Evolutionary conservation across 2,113 vertebrate genomes (phyloP), one percentile per base, ranked within the genome.

Genomic region (Dasyurus viverrinus): DNA sequence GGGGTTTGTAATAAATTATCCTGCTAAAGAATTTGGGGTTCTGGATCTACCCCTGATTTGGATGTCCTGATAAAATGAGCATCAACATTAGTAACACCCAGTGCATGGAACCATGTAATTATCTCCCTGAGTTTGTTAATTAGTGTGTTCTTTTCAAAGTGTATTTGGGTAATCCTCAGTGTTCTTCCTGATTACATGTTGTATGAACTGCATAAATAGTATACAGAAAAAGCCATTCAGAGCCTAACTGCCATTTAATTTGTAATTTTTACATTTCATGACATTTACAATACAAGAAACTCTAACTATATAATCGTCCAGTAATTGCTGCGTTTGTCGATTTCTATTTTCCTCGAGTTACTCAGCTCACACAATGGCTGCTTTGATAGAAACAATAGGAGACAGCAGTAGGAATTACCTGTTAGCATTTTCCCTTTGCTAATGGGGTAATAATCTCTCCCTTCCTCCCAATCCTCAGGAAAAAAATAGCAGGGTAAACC

Each of bases 221-320:
- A 94, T 97, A 94, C 93, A 95, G 90, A 93, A 94, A 57, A 89
- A 96, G 94, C 96, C 60, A 94, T 93, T 98, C 54, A 92, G 93
- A 98, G 95, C 96, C 93, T 93, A 96, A 95, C 97, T 98, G 93
- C 96, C 93, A 76, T 95, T 97, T 98, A 97, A 98, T 98, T 98
- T 94, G 93, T 95, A 98, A 95, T 92, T 98, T 98, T 98, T 97
- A 90, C 9, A 90, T 95, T 90, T 92, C 89, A 96, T 94, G 89
- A 89, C 98, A 97, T 96, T 97, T 97, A 94, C 92, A 97, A 92
- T 91, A 92, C 93, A 96, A 97, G 94, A 94, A 96, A 97, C 98
- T 94, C 47, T 94, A 96, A 30, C 90, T 76, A 47, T 60, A 42
- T 97, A 97, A 97, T 95, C 96, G 97, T 55, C 92, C 54, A 93